These are phyloP conservation scores for Phytoseiulus persimilis DNA, from an alignment of 2,888 invertebrate species.

Conservation along the genomic window DNA sequence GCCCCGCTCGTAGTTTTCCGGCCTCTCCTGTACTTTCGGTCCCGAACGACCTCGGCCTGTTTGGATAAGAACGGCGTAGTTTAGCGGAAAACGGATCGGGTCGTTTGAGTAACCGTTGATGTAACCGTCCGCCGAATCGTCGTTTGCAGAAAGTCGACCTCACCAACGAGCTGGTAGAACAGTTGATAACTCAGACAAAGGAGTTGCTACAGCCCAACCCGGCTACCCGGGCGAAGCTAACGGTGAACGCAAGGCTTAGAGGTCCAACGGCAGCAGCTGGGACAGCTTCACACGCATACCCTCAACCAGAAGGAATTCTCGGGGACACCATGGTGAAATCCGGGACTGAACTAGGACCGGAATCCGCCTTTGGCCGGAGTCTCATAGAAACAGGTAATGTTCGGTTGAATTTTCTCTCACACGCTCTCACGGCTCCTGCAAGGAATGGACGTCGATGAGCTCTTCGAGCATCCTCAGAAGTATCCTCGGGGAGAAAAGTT, in stretches of 20 bases:
- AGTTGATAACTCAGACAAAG: slow-evolving; percentile 89
- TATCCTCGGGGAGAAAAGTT: too few relatives aligned
- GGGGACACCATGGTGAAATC: slow-evolving; percentile 94
- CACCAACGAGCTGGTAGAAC: slow-evolving; percentile 90
- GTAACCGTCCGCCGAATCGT: not conserved
- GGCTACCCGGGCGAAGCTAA: slow-evolving; percentile 56
- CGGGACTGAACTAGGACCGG: slow-evolving; percentile 90
- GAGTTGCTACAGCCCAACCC: slow-evolving; percentile 99
- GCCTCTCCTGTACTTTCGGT: not conserved
- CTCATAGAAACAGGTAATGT: slow-evolving; percentile 23
- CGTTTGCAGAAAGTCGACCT: slow-evolving; percentile 84
- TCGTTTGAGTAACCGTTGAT: not conserved
- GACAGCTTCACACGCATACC: slow-evolving; percentile 92
- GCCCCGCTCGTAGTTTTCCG: not conserved
- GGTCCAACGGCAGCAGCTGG: slow-evolving; percentile 58
- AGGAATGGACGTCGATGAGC: too few relatives aligned
- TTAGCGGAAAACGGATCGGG: not conserved
- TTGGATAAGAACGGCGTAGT: not conserved
- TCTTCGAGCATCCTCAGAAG: too few relatives aligned
- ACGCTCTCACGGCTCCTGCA: too few relatives aligned
- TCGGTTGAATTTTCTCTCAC: not conserved
- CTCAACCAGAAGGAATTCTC: slow-evolving; percentile 93
- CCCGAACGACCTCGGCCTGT: not conserved
- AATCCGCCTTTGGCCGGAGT: slow-evolving; percentile 70
- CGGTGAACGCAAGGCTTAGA: slow-evolving; percentile 79